Percentiles rank a stretch among this genome's conserved stretches.
Conservation (phyloP, 2,113 vertebrate species). For the Bubo bubo region DNA sequence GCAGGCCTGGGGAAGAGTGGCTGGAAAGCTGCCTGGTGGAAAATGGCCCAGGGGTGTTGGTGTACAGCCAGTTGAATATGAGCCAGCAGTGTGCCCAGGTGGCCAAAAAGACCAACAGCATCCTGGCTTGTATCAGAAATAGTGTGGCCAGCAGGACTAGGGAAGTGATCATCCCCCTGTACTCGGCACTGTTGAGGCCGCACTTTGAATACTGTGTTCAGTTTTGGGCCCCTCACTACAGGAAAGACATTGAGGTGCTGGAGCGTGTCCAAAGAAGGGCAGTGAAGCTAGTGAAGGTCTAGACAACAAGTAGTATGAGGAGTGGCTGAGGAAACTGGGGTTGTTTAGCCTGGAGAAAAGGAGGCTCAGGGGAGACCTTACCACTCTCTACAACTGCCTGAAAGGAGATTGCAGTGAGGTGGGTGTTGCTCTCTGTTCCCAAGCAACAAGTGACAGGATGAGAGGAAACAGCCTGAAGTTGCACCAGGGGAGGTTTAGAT, state of each 20-base stretch:
- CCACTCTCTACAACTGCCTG: not conserved
- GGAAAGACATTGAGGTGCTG: not conserved
- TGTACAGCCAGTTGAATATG: not conserved
- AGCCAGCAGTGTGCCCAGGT: not conserved
- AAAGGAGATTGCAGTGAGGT: not conserved
- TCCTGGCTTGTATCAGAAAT: not conserved
- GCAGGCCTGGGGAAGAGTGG: not conserved
- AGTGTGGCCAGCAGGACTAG: not conserved
- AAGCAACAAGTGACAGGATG: too few species aligned
- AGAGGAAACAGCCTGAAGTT: not conserved
- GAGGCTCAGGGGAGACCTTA: too few species aligned
- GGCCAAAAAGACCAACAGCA: not conserved
- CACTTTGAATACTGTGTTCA: accelerated
- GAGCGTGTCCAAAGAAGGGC: not conserved
- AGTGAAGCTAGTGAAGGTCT: accelerated
- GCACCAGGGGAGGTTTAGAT: not conserved
- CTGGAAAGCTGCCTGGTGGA: not conserved
- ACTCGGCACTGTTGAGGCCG: accelerated
- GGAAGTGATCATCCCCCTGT: too few species aligned
- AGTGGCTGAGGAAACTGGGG: not conserved
- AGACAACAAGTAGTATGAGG: not conserved
- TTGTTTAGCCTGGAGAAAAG: not conserved
- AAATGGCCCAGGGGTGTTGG: not conserved
- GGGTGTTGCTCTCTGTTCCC: not conserved
- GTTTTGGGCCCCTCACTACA: not conserved